Base-by-base conservation (phyloP, 23 tunicate species). In the Trididemnum clinides region DNA sequence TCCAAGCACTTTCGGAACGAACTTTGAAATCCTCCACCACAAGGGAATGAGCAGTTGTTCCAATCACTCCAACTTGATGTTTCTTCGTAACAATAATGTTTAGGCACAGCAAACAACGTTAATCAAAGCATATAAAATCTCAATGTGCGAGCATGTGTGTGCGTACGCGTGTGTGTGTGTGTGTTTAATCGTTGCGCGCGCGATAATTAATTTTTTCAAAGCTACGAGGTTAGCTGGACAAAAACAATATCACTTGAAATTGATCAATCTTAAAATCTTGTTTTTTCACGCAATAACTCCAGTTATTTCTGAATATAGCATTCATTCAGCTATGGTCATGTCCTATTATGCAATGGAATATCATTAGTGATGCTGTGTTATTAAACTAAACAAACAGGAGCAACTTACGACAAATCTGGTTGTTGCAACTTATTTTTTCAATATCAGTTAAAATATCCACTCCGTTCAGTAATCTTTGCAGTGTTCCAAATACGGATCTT, bases 1-100 rank as follows among this genome's bases (percentile, higher is more conserved):
- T 62, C 21, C 22, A 62, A 12, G 27, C 69, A 62, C 26, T 6
- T 12, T 21, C 69, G 23, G 26, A 6, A 12, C 26, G 69, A 62
- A 62, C 26, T 62, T 62, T 62, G 69, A 22, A 62, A 22, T 62
- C 69, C 69, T 62, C 69, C 69, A 12, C 69, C 69, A 21, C 69
- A 62, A 18, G 27, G 27, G 4, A 4, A 19, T 4, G 69, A 62
- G 69, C 69, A 62, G 6, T 6, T 6, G 27, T 21, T 62, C 69
- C 69, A 62, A 12, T 62, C 69, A 21, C 69, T 62, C 69, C 69
- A 62, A 4, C 21, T 26, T 4, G 69, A 15, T 62, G 69, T 62
- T 15, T 19, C 69, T 62, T 4, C 69, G 15, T 7, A 7, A 7
- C 15, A 44, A 44, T 7, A 44, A 7, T 15, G 54, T 7, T 15